These are phyloP conservation scores for Aplocera efformata DNA, from an alignment of 2,888 invertebrate genomes.

Conservation along the genomic window DNA sequence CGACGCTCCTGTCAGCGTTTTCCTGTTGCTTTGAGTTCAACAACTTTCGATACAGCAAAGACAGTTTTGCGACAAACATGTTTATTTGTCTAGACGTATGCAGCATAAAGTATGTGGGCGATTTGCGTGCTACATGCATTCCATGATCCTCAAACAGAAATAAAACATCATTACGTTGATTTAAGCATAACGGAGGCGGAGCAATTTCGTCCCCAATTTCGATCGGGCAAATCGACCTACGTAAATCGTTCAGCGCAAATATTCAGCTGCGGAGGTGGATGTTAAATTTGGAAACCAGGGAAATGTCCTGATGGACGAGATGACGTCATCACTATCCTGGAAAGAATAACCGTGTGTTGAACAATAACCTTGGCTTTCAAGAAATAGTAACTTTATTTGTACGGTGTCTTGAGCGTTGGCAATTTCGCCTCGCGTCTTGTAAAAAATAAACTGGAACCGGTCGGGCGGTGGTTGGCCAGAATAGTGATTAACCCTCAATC, in stretches of 20 bases:
- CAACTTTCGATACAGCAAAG: slow-evolving; percentile 44
- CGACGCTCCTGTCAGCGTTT: slow-evolving; percentile 43
- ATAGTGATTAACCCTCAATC: slow-evolving; percentile 66
- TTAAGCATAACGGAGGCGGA: slow-evolving; percentile 42
- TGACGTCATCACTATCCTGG: slow-evolving; percentile 24
- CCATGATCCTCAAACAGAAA: slow-evolving; percentile 35
- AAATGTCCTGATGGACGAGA: slow-evolving; percentile 32
- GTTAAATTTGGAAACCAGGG: slow-evolving; percentile 32
- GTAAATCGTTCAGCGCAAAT: slow-evolving; percentile 41
- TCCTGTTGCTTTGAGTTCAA: slow-evolving; percentile 54
- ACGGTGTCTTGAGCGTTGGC: slow-evolving; percentile 43
- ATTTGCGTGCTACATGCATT: slow-evolving; percentile 40
- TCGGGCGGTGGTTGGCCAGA: slow-evolving; percentile 56
- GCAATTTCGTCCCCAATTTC: slow-evolving; percentile 43
- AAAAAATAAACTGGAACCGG: slow-evolving; percentile 63
- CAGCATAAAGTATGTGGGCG: slow-evolving; percentile 37
- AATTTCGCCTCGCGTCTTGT: slow-evolving; percentile 35
- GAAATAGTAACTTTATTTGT: slow-evolving; percentile 21
- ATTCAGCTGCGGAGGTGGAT: slow-evolving; percentile 47
- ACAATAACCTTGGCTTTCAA: slow-evolving; percentile 26
- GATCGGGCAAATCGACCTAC: slow-evolving; percentile 39
- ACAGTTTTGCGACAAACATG: slow-evolving; percentile 31
- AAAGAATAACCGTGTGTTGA: slow-evolving; percentile 30
- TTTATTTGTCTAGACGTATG: slow-evolving; percentile 27
- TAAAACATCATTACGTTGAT: slow-evolving; percentile 35